phyloP scores from a whole-genome alignment of 2,113 vertebrate species.

The Nettapus auritus region DNA sequence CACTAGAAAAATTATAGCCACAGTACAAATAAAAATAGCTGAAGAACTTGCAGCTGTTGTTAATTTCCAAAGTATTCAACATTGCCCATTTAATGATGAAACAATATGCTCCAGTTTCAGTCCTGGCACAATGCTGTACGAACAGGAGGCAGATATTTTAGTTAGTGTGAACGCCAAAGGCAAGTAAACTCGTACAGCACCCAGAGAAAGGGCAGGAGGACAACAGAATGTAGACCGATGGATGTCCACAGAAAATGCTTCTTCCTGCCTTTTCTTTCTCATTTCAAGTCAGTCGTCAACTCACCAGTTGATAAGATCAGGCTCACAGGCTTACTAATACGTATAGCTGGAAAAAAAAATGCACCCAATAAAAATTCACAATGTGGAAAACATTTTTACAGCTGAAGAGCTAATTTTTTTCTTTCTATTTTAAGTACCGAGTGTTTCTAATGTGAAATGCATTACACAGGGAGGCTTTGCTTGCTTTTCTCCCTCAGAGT shows the following conservation, averaged over 20 bases:
- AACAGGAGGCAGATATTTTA: constrained; percentile 26
- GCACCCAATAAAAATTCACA: constrained; percentile 28
- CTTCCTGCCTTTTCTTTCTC: neutral
- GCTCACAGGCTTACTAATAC: neutral
- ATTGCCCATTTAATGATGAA: constrained; percentile 17
- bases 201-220: neutral
- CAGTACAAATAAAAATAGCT: constrained; percentile 59
- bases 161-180: neutral
- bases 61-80: constrained; percentile 32
- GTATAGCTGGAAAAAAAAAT: neutral
- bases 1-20: constrained; percentile 33
- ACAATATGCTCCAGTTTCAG: constrained; percentile 57
- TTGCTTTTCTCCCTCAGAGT: neutral
- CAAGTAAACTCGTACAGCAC: neutral
- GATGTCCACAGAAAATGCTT: neutral
- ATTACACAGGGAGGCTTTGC: neutral
- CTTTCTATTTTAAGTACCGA: constrained; percentile 7
- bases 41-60: constrained; percentile 49
- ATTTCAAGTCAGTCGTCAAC: neutral
- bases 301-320: neutral
- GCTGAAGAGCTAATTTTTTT: constrained; percentile 34
- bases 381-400: constrained; percentile 38
- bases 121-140: neutral
- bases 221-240: neutral
- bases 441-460: neutral